Percentiles rank a stretch among this genome's conserved stretches.
phyloP scores from a whole-genome alignment of 2,797 vertebrate species.

The Phyllotis vaccarum region DNA sequence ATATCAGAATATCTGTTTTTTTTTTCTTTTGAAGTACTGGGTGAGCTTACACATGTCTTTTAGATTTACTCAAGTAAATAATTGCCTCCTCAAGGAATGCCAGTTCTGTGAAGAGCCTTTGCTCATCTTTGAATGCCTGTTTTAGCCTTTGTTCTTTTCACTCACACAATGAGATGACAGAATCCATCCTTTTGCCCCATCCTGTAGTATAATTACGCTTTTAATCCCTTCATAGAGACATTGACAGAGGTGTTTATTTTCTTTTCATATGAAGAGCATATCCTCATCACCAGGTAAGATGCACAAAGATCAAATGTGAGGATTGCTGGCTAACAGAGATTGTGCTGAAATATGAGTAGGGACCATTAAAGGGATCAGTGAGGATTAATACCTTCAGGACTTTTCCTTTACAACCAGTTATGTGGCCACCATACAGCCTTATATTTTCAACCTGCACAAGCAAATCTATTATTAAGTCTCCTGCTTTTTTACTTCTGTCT shows the following conservation, averaged over 20 bases:
- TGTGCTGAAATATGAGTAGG: constrained; percentile 72
- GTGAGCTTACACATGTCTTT: constrained; percentile 59
- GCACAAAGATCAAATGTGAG: constrained; percentile 47
- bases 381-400: constrained; percentile 46
- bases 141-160: constrained; percentile 57
- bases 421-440: constrained; percentile 36
- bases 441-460: constrained; percentile 24
- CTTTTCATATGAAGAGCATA: constrained; percentile 58
- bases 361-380: constrained; percentile 40
- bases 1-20: background rate
- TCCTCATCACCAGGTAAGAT: constrained; percentile 57
- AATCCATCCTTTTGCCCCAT: constrained; percentile 48
- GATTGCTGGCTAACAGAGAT: background rate
- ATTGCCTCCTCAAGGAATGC: constrained; percentile 42
- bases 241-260: constrained; percentile 74
- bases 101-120: constrained; percentile 53
- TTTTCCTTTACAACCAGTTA: constrained; percentile 49
- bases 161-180: constrained; percentile 45
- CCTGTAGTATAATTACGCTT: constrained; percentile 69
- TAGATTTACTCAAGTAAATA: constrained; percentile 56
- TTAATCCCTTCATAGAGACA: constrained; percentile 75
- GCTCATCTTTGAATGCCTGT: constrained; percentile 59
- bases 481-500: background rate
- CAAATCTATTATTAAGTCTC: constrained; percentile 15
- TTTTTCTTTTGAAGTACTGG: constrained; percentile 23